Evolutionary conservation across 2,113 vertebrate species (phyloP), one percentile per base, ranked within the genome.

Genomic region (Elephantulus edwardii): DNA sequence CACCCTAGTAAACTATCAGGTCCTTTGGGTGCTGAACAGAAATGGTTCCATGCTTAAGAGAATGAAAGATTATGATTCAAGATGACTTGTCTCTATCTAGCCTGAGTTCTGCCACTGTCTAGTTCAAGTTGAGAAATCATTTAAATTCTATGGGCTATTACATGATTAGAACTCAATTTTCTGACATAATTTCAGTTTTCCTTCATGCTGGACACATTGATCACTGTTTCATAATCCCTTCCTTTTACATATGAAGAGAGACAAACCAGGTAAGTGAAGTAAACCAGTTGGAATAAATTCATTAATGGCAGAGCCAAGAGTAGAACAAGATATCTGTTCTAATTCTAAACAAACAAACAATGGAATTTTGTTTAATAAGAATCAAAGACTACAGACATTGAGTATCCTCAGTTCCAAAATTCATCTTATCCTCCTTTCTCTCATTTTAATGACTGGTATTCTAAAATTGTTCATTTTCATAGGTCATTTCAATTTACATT

Each of bases 291-390:
- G 71, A 83, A 35, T 30, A 75, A 76, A 77, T 75, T 0, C 74
- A 30, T 3, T 48, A 76, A 76, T n/a, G 40, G 17, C 48, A 68
- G 83, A 35, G 70, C 38, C n/a, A 76, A 20, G 72, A 88, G 58
- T 66, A 48, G 40, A 82, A 68, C 11, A 48, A 50, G 77, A 35
- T 11, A 77, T 42, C 19, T 79, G 77, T 70, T 89, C 19, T 71
- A 38, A 16, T n/a, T n/a, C n/a, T n/a, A n/a, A n/a, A n/a, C n/a
- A n/a, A n/a, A n/a, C n/a, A n/a, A n/a, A n/a, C n/a, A n/a, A n/a
- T n/a, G n/a, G n/a, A 76, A 70, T 48, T 52, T 71, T 40, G 38
- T 76, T 89, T 82, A 46, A 66, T 77, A 84, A 66, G 74, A 94
- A 75, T 66, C 56, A 84, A 70, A 66, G 1, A 28, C 6, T 42